A percentile compares a stretch with the other conserved stretches of the same genome.
Evolutionary conservation across 2,888 invertebrate species (phyloP).

Genomic region (Thera obeliscata): DNA sequence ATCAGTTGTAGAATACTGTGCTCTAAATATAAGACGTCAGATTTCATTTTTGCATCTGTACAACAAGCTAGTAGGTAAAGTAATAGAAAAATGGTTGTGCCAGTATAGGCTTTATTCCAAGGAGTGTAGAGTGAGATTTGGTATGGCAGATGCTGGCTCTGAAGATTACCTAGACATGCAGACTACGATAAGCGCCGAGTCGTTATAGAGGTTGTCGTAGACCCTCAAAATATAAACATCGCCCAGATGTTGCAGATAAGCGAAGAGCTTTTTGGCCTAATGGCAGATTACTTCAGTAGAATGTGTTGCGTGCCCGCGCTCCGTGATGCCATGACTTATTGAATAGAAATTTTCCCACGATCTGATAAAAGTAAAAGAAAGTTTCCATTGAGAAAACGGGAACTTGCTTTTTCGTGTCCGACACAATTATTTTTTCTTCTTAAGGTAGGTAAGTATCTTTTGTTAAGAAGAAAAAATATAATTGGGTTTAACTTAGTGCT

Average conservation of each 20-base stretch:
- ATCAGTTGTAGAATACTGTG: slow-evolving; percentile 50
- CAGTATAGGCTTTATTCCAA: slow-evolving; percentile 55
- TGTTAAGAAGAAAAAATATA: slow-evolving; percentile 21
- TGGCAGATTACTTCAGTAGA: slow-evolving; percentile 77
- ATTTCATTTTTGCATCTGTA: slow-evolving; percentile 54
- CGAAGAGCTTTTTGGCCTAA: slow-evolving; percentile 78
- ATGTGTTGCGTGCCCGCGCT: slow-evolving; percentile 61
- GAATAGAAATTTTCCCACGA: slow-evolving; percentile 64
- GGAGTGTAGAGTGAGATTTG: slow-evolving; percentile 58
- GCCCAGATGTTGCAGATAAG: slow-evolving; percentile 82
- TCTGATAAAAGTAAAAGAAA: slow-evolving; percentile 49
- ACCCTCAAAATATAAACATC: slow-evolving; percentile 83
- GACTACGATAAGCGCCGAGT: slow-evolving; percentile 75
- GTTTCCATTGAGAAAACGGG: slow-evolving; percentile 40
- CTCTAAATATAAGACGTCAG: slow-evolving; percentile 51
- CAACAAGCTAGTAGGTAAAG: slow-evolving; percentile 34
- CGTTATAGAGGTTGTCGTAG: slow-evolving; percentile 81
- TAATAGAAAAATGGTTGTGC: slow-evolving; percentile 33
- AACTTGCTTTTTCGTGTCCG: slow-evolving; percentile 29
- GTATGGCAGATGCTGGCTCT: slow-evolving; percentile 46
- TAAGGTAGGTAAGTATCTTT: slow-evolving; percentile 23
- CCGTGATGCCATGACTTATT: slow-evolving; percentile 62
- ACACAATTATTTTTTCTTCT: slow-evolving; percentile 30
- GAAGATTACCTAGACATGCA: slow-evolving; percentile 77
- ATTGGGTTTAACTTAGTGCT: slow-evolving; percentile 29